phyloP scores from a whole-genome alignment of 92 coral and sea anemone genomes.

The Epizoanthus stellaris region DNA sequence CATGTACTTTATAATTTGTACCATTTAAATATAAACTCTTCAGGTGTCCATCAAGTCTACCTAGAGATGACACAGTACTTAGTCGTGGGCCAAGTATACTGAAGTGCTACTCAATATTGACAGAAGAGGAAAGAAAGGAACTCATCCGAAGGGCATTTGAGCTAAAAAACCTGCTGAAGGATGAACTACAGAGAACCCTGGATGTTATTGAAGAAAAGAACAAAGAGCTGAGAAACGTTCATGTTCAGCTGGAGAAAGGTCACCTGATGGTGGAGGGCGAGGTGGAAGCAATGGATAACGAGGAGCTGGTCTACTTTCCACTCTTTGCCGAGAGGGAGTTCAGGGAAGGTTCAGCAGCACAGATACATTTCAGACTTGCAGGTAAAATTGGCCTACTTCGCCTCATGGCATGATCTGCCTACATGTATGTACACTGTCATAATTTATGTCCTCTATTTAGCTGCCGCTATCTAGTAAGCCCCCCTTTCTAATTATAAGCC shows the following conservation, averaged over 20 bases:
- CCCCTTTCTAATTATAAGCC: no score
- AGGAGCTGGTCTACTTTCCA: conserved; percentile 72
- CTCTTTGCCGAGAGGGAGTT: conserved; percentile 85
- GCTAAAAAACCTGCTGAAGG: conserved; percentile 75
- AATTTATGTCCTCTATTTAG: no score
- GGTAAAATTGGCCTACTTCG: conserved; percentile 36
- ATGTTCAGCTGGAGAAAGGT: conserved; percentile 73
- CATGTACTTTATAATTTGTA: not conserved
- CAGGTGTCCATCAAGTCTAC: conserved; percentile 49
- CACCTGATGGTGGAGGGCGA: conserved; percentile 80
- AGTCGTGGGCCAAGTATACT: conserved; percentile 89
- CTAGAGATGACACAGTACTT: conserved; percentile 77
- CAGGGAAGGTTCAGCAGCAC: conserved; percentile 81
- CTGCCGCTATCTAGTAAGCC: no score
- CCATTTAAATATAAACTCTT: not conserved
- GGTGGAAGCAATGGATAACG: conserved; percentile 70
- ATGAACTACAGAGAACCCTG: conserved; percentile 71
- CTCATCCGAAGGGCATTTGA: conserved; percentile 90
- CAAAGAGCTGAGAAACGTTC: conserved; percentile 68
- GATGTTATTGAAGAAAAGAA: conserved; percentile 79
- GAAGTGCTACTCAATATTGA: conserved; percentile 69
- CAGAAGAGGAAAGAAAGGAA: conserved; percentile 81
- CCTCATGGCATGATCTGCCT: no score
- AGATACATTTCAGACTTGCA: conserved; percentile 88
- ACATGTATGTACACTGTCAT: no score